Evolutionary conservation across 2,888 invertebrate species (phyloP).

Genomic region (Epirrhoe alternata): DNA sequence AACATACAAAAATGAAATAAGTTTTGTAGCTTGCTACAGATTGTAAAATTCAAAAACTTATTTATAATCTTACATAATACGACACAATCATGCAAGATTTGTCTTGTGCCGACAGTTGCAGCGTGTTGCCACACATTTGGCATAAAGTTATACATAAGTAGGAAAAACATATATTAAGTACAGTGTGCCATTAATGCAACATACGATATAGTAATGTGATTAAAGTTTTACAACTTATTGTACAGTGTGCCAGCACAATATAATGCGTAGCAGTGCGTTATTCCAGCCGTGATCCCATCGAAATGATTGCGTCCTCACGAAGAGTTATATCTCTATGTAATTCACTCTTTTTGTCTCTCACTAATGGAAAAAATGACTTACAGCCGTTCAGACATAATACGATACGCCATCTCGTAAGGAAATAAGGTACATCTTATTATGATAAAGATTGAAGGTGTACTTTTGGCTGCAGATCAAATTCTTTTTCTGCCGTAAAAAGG

Average conservation of each 20-base stretch:
- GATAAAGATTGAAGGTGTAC: constrained; percentile 33
- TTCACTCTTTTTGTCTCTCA: constrained; percentile 44
- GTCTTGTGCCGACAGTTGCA: too few relatives aligned
- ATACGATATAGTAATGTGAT: too few relatives aligned
- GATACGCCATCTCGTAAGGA: constrained; percentile 32
- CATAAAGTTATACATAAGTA: too few relatives aligned
- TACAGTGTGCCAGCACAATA: constrained; percentile 48
- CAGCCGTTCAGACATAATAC: constrained; percentile 24
- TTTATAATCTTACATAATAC: too few relatives aligned
- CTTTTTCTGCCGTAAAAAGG: constrained; percentile 19
- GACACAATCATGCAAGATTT: too few relatives aligned
- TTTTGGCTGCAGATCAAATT: constrained; percentile 25
- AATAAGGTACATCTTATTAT: constrained; percentile 28
- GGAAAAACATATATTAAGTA: too few relatives aligned
- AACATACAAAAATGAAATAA: too few relatives aligned
- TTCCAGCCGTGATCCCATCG: constrained; percentile 66
- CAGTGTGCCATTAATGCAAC: too few relatives aligned
- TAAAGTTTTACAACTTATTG: background rate
- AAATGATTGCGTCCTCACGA: constrained; percentile 76
- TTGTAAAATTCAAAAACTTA: too few relatives aligned
- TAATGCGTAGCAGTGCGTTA: constrained; percentile 70
- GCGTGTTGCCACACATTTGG: too few relatives aligned
- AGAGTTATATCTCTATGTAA: constrained; percentile 71
- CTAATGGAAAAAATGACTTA: constrained; percentile 42
- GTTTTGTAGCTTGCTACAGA: too few relatives aligned